A percentile compares a stretch with the other conserved stretches of the same genome.
These are phyloP conservation scores for Protodeltote pygarga DNA, from an alignment of 2,888 invertebrate species.

Conservation along the genomic window DNA sequence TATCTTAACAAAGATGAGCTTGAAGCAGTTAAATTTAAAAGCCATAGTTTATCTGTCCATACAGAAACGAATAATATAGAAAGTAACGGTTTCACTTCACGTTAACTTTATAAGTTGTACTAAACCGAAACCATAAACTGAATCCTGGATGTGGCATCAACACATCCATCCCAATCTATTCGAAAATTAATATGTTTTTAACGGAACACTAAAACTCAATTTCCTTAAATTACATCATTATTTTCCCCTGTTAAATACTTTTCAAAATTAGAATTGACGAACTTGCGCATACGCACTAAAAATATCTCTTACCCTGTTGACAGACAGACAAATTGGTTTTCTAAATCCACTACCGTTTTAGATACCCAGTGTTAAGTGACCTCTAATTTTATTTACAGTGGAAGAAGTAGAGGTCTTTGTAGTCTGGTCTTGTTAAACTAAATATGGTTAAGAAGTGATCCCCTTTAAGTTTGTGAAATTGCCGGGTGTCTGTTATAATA, in stretches of 20 bases:
- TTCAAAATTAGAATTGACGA: constrained; percentile 58
- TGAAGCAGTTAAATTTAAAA: neutral
- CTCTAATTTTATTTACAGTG: constrained; percentile 1
- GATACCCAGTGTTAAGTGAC: constrained; percentile 41
- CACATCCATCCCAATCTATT: neutral
- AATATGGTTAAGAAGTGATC: constrained; percentile 59
- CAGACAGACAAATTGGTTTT: constrained; percentile 80
- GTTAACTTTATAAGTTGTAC: neutral
- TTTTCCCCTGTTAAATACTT: constrained; percentile 14
- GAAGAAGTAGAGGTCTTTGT: constrained; percentile 3
- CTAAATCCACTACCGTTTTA: constrained; percentile 60
- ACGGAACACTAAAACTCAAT: constrained; percentile 7
- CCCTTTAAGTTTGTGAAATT: constrained; percentile 62
- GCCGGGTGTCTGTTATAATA: constrained; percentile 58
- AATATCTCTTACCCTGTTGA: constrained; percentile 72
- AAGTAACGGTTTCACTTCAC: neutral
- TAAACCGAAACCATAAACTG: too few relatives aligned
- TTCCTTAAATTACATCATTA: constrained; percentile 11
- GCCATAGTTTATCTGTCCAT: too few relatives aligned
- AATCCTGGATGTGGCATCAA: neutral
- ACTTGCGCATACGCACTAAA: constrained; percentile 53
- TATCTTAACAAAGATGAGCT: neutral
- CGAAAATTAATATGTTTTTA: constrained; percentile 6
- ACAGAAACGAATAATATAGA: too few relatives aligned
- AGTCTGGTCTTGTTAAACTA: constrained; percentile 49